These are phyloP conservation scores for Aphis craccivora DNA, from an alignment of 1,140 invertebrate species.

Conservation along the genomic window DNA sequence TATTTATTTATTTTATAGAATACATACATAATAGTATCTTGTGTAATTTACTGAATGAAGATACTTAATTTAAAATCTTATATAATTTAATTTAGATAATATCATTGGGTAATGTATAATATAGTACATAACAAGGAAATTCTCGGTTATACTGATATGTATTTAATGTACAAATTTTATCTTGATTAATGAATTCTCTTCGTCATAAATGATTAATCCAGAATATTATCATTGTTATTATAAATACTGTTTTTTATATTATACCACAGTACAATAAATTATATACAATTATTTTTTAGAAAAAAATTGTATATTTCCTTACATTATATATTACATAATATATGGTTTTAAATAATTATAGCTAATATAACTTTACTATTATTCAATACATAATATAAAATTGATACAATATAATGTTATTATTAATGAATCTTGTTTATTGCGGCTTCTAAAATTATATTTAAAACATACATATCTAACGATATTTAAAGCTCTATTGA, in stretches of 20 bases:
- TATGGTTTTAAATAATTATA: not conserved
- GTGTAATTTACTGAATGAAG: not conserved
- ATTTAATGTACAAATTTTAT: not conserved
- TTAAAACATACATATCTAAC: no score
- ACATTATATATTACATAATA: not conserved
- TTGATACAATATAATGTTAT: no score
- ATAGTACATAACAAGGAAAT: not conserved
- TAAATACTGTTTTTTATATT: not conserved
- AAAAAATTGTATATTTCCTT: not conserved
- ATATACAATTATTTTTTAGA: no score
- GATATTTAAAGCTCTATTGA: no score
- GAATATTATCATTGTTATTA: not conserved
- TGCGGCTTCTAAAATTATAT: no score
- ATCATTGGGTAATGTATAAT: not conserved
- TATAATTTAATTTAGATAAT: not conserved
- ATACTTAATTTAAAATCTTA: slow-evolving; percentile 1
- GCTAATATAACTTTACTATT: no score
- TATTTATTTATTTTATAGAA: not conserved
- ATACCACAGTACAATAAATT: no score
- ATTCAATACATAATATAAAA: not conserved
- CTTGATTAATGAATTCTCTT: not conserved
- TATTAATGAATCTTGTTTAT: no score
- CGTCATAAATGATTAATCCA: not conserved
- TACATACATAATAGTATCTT: not conserved
- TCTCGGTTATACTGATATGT: not conserved